A percentile compares a stretch with the other conserved stretches of the same genome.
Evolutionary conservation across 2,113 vertebrate genomes (phyloP).

Genomic region (Noturus placidus): DNA sequence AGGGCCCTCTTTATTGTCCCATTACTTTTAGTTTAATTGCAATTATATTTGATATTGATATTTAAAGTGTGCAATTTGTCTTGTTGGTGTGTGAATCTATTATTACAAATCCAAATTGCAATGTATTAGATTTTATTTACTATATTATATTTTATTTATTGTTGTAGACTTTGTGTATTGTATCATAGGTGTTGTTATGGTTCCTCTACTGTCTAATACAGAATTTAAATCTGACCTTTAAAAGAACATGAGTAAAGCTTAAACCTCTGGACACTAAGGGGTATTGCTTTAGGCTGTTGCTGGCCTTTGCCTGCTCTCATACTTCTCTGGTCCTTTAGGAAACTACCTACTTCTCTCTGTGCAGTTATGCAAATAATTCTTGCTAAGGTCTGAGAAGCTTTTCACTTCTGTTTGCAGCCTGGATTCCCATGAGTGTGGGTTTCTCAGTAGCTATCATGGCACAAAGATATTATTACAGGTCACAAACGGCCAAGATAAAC

Average conservation of each 20-base stretch:
- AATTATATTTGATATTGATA: neutral
- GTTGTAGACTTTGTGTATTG: neutral
- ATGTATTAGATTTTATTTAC: neutral
- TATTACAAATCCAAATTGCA: neutral
- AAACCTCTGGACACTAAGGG: neutral
- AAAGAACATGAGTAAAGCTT: neutral
- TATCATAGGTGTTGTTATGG: neutral
- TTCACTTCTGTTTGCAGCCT: constrained; percentile 1
- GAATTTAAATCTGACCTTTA: neutral
- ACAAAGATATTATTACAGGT: constrained; percentile 34
- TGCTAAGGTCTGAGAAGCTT: constrained; percentile 20
- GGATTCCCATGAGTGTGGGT: constrained; percentile 20
- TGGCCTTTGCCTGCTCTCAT: neutral
- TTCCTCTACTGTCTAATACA: neutral
- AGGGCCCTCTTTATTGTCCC: constrained; percentile 1
- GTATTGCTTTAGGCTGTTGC: neutral
- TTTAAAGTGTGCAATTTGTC: neutral
- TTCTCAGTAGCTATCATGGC: neutral
- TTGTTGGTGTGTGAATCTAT: neutral
- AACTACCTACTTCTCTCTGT: constrained; percentile 39
- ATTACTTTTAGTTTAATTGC: neutral
- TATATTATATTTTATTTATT: neutral
- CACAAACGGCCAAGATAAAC: constrained; percentile 35
- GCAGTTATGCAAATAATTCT: constrained; percentile 14
- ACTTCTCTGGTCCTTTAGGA: constrained; percentile 22